Evolutionary conservation across 2,888 invertebrate genomes (phyloP).

Genomic region (Parascotia fuliginaria): DNA sequence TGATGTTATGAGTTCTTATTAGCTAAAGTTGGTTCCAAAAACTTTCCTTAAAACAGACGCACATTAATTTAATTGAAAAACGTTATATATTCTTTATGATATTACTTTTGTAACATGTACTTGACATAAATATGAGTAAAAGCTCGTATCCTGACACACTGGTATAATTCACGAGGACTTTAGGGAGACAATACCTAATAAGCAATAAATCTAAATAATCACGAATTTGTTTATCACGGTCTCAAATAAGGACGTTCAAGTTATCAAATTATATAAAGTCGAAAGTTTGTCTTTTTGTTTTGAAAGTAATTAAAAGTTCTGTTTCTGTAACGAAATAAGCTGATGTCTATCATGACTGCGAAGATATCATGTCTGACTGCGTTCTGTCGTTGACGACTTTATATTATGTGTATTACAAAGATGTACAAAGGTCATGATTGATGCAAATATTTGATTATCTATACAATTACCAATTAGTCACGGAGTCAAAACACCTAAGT

Average conservation of each 20-base stretch:
- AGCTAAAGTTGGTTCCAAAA: background rate
- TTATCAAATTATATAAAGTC: conserved; percentile 50
- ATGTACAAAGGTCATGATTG: no score
- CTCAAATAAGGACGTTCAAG: conserved; percentile 29
- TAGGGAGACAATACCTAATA: conserved; percentile 25
- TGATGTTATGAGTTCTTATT: no score
- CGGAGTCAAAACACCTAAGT: no score
- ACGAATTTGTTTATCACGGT: conserved; percentile 35
- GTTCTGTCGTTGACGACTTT: background rate
- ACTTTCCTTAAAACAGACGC: no score
- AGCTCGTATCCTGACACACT: background rate
- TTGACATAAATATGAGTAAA: conserved; percentile 23
- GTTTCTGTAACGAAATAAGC: conserved; percentile 47
- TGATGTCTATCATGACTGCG: conserved; percentile 34
- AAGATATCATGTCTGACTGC: conserved; percentile 29
- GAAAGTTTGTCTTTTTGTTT: conserved; percentile 50
- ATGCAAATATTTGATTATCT: no score
- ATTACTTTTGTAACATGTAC: conserved; percentile 11
- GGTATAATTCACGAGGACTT: conserved; percentile 22
- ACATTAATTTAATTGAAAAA: conserved; percentile 8
- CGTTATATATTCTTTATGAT: conserved; percentile 9
- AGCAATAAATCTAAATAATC: conserved; percentile 28
- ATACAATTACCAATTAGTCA: no score
- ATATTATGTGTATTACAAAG: no score
- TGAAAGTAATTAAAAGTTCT: conserved; percentile 58